Conservation (phyloP, 2,797 vertebrate species). For the Hirundo rustica region DNA sequence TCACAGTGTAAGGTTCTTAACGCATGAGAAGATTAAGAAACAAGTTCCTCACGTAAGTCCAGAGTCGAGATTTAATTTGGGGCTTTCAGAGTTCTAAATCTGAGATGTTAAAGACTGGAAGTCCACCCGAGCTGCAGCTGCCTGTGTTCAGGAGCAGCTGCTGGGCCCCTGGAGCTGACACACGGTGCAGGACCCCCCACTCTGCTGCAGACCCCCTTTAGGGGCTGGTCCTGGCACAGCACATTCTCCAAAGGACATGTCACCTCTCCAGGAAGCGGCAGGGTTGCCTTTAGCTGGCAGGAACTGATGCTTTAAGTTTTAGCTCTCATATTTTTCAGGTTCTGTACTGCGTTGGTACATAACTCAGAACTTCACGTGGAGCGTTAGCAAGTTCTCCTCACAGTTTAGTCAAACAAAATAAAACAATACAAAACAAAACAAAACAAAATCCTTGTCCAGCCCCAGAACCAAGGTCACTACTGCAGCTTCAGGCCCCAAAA, state of each 20-base stretch:
- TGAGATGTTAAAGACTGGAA: neutral
- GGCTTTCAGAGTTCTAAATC: neutral
- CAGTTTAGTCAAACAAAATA: neutral
- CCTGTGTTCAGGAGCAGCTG: neutral
- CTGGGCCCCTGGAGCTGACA: neutral
- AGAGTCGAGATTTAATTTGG: neutral
- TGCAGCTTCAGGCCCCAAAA: neutral
- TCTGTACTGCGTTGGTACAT: fast-evolving
- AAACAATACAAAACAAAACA: too few relatives aligned
- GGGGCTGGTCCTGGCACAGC: neutral
- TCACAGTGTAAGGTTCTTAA: neutral
- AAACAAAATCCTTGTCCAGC: neutral
- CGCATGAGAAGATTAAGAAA: neutral
- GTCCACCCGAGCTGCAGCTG: neutral
- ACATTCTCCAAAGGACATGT: neutral
- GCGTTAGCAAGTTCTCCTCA: neutral
- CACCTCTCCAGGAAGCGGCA: neutral
- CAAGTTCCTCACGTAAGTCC: neutral
- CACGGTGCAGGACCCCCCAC: neutral
- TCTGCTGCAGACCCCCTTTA: neutral
- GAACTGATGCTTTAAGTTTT: neutral
- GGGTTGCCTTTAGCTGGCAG: neutral
- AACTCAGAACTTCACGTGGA: neutral
- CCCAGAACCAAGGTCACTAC: neutral
- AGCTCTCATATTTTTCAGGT: neutral